Percentiles rank a stretch among this genome's conserved stretches.
Conservation (phyloP, 1,140 invertebrate genomes). For the Notospermus geniculatus region DNA sequence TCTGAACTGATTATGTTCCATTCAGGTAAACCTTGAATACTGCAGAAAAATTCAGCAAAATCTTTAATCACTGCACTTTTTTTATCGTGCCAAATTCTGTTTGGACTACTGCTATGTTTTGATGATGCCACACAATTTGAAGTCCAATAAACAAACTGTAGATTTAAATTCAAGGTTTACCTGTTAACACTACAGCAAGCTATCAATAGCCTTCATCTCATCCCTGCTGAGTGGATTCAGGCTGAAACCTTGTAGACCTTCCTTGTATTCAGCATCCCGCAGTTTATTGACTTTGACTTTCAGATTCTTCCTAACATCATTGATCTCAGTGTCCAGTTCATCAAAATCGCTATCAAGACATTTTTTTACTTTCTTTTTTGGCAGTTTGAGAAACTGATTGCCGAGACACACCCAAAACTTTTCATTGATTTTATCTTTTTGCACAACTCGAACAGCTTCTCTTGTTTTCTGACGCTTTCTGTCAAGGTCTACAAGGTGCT, state of each 20-base stretch:
- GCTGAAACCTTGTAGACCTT: slow-evolving; percentile 70
- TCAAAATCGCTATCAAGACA: slow-evolving; percentile 75
- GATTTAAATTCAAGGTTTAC: background rate
- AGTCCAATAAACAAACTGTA: no score
- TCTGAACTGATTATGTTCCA: no score
- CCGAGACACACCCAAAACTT: slow-evolving; percentile 70
- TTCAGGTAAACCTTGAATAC: no score
- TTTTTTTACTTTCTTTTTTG: slow-evolving; percentile 60
- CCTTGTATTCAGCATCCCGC: slow-evolving; percentile 70
- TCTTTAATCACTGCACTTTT: no score
- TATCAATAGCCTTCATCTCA: slow-evolving; percentile 60
- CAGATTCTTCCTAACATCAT: slow-evolving; percentile 69
- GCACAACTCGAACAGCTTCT: slow-evolving; percentile 70
- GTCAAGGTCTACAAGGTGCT: slow-evolving; percentile 73
- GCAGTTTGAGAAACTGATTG: slow-evolving; percentile 67
- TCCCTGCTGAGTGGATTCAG: slow-evolving; percentile 67
- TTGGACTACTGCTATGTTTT: no score
- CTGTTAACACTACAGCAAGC: slow-evolving; percentile 24
- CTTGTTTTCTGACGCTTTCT: slow-evolving; percentile 74
- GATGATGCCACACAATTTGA: no score
- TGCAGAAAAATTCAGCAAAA: no score
- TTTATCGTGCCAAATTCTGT: no score
- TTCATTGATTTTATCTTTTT: slow-evolving; percentile 51
- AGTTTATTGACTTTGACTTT: slow-evolving; percentile 74
- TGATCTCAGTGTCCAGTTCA: slow-evolving; percentile 70